phyloP scores from a whole-genome alignment of 1,140 invertebrate genomes.

The Physella acuta region DNA sequence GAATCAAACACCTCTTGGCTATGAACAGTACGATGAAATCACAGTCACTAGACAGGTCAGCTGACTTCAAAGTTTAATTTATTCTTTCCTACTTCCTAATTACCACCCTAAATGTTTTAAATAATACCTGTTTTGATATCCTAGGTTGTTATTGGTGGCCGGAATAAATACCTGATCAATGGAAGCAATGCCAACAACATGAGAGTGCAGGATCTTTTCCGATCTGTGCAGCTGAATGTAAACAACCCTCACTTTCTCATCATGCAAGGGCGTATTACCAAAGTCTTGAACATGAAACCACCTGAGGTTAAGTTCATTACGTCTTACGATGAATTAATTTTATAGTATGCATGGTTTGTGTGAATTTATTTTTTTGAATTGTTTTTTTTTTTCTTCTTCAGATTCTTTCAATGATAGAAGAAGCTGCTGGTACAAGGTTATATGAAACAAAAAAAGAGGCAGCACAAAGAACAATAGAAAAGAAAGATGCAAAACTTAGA shows the following conservation, averaged over 20 bases:
- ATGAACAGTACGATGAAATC: conserved; percentile 90
- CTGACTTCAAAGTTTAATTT: too few relatives aligned
- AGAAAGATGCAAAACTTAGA: conserved; percentile 88
- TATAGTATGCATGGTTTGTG: too few relatives aligned
- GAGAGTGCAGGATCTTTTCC: conserved; percentile 90
- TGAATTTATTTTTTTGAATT: background rate
- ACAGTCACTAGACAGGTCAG: conserved; percentile 85
- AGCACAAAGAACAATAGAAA: conserved; percentile 85
- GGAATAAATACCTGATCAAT: conserved; percentile 93
- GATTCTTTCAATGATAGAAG: conserved; percentile 98
- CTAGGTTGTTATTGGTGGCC: conserved; percentile 67
- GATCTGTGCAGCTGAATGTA: conserved; percentile 94
- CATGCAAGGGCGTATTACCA: conserved; percentile 99
- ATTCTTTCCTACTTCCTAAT: background rate
- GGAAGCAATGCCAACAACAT: conserved; percentile 87
- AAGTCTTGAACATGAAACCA: conserved; percentile 99
- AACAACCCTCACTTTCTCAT: conserved; percentile 99
- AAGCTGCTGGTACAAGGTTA: conserved; percentile 96
- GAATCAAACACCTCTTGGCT: conserved; percentile 83
- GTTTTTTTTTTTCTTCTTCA: conserved; percentile 41
- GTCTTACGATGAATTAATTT: too few relatives aligned
- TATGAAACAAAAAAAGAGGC: conserved; percentile 93
- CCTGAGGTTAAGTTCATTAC: conserved; percentile 73
- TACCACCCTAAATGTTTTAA: background rate
- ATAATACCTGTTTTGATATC: conserved; percentile 20